These are phyloP conservation scores for Apodemus speciosus DNA, from an alignment of 2,113 vertebrate genomes.

Conservation along the genomic window DNA sequence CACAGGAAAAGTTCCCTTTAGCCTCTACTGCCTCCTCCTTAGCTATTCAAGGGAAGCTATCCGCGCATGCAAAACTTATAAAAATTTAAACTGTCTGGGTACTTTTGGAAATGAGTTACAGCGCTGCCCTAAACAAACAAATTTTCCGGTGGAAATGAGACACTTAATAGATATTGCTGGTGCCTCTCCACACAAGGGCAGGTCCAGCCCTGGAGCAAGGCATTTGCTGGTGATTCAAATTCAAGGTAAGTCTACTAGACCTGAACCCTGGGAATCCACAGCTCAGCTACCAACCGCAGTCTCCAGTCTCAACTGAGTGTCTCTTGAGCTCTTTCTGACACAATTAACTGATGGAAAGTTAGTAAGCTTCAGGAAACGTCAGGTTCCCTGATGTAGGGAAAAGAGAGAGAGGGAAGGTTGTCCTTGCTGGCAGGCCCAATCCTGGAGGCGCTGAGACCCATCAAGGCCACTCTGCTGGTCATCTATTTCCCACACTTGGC, in stretches of 20 bases:
- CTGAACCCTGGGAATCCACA: neutral
- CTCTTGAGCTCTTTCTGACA: conserved; percentile 20
- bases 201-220: neutral
- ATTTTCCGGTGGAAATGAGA: conserved; percentile 53
- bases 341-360: neutral
- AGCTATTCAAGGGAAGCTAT: conserved; percentile 74
- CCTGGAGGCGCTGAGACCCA: neutral
- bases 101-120: conserved; percentile 73
- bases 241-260: neutral
- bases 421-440: too few species aligned
- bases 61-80: conserved; percentile 70
- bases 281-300: neutral
- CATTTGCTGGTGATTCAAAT: conserved; percentile 26
- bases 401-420: neutral
- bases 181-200: neutral
- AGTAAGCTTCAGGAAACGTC: neutral
- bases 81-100: conserved; percentile 78
- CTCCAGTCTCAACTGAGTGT: conserved; percentile 3
- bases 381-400: neutral
- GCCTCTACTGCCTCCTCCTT: conserved; percentile 53
- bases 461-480: neutral
- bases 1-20: conserved; percentile 46
- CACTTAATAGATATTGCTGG: neutral
- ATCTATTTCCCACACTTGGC: neutral
- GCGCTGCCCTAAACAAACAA: conserved; percentile 60